These are phyloP conservation scores for Dendroctonus valens DNA, from an alignment of 1,140 invertebrate genomes.

Conservation along the genomic window DNA sequence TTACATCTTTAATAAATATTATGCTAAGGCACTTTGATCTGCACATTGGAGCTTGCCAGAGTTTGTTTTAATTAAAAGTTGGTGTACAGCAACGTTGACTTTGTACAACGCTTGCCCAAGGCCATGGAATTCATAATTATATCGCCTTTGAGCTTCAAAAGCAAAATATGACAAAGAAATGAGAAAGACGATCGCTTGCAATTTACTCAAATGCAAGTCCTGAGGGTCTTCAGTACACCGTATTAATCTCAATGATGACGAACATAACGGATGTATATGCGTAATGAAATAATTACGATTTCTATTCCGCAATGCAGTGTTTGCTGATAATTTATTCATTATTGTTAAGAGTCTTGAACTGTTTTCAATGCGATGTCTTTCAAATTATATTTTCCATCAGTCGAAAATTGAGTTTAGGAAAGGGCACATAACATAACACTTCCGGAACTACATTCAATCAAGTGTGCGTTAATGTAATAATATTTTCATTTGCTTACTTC, in stretches of 20 bases:
- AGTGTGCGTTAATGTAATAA: no score
- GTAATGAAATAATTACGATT: slow-evolving; percentile 10
- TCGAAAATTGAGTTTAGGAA: no score
- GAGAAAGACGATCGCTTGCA: slow-evolving; percentile 21
- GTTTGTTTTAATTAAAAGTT: slow-evolving; percentile 49
- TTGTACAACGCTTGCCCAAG: slow-evolving; percentile 40
- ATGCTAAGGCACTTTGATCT: slow-evolving; percentile 43
- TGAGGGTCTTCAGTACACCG: no score
- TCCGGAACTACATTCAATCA: no score
- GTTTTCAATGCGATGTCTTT: no score
- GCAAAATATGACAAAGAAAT: slow-evolving; percentile 33
- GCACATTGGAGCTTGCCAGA: slow-evolving; percentile 36
- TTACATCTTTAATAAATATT: slow-evolving; percentile 43
- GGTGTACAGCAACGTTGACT: slow-evolving; percentile 41
- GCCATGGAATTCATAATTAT: slow-evolving; percentile 46
- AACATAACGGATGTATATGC: slow-evolving; percentile 3
- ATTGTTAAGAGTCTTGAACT: no score
- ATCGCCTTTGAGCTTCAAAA: slow-evolving; percentile 41
- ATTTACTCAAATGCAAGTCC: neutral
- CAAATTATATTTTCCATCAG: no score
- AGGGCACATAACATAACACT: no score
- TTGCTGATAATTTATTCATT: no score
- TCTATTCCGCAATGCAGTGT: slow-evolving; percentile 1
- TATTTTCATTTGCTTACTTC: no score
- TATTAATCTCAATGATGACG: no score